Evolutionary conservation across 2,113 vertebrate genomes (phyloP), one percentile per base, ranked within the genome.

Genomic region (Stomatorhinus ivindoensis): DNA sequence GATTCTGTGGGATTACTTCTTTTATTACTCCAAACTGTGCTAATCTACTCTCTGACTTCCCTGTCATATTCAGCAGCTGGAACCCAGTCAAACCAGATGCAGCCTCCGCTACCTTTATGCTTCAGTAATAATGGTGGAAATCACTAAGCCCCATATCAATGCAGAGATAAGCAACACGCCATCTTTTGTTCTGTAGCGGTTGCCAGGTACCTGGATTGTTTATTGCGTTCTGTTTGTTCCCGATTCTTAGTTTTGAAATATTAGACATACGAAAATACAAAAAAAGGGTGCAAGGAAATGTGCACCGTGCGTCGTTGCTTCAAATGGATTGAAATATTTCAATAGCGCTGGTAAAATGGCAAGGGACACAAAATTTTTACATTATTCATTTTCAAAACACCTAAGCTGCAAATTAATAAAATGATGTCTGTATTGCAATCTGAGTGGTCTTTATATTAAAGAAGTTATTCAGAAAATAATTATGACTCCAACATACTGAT

Each of bases 1-100:
- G 91, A 91, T 92, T 92, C 55, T 90, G 58, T 91, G 89, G 91
- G 92, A 93, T 92, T 92, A 91, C 89, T 89, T 88, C 87, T 90
- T 65, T 86, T 88, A 91, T 93, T 92, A 90, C 92, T 91, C 89
- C 87, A 90, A 89, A 90, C 89, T 87, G 88, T 86, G 61, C 91
- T 89, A 92, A 89, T 92, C 89, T 91, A 76, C 89, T 88, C 76
- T 87, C 84, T 87, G 89, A 91, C 89, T 90, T 89, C 89, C 55
- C 51, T 87, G 90, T 87, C 88, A 86, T 90, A 88, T 50, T 80
- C 65, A 50, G 42, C 84, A 91, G 88, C 82, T 87, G 90, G 89
- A 55, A 88, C 88, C 87, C 61, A 89, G 87, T 92, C 90, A 93
- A 86, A 91, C 88, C 88, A 89, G 61, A 87, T 92, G 90, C 89